phyloP scores from a whole-genome alignment of 2,797 vertebrate species.

The Pangasius krempfi region DNA sequence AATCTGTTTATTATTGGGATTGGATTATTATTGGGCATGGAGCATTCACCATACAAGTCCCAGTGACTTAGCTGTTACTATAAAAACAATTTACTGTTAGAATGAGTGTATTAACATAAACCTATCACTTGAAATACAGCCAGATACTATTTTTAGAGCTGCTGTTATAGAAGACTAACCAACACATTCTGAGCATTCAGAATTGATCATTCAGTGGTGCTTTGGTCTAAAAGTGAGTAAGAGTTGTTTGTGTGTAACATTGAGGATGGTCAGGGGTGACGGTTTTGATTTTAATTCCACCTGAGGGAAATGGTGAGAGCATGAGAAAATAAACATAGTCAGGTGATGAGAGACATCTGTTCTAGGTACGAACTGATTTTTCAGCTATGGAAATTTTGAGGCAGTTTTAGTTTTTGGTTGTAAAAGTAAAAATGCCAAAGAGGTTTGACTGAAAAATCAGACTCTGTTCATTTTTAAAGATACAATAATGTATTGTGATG shows the following conservation, averaged over 20 bases:
- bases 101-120: not conserved
- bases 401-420: not conserved
- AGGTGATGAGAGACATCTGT: conserved; percentile 33
- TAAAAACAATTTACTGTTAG: not conserved
- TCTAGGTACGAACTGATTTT: conserved; percentile 8
- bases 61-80: not conserved
- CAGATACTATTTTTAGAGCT: not conserved
- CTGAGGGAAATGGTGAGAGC: conserved; percentile 13
- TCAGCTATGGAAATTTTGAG: not conserved
- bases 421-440: not conserved
- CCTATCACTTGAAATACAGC: not conserved
- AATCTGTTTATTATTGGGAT: not conserved
- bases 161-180: not conserved
- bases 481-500: not conserved
- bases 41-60: not conserved
- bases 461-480: not conserved
- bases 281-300: conserved; percentile 30
- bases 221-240: not conserved
- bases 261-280: conserved; percentile 14
- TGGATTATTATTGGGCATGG: not conserved
- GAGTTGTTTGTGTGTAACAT: conserved; percentile 3
- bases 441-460: not conserved
- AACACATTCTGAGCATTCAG: not conserved
- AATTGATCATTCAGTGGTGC: not conserved
- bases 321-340: conserved; percentile 29